These are phyloP conservation scores for Camponotus pennsylvanicus DNA, from an alignment of 1,140 invertebrate species.

Conservation along the genomic window DNA sequence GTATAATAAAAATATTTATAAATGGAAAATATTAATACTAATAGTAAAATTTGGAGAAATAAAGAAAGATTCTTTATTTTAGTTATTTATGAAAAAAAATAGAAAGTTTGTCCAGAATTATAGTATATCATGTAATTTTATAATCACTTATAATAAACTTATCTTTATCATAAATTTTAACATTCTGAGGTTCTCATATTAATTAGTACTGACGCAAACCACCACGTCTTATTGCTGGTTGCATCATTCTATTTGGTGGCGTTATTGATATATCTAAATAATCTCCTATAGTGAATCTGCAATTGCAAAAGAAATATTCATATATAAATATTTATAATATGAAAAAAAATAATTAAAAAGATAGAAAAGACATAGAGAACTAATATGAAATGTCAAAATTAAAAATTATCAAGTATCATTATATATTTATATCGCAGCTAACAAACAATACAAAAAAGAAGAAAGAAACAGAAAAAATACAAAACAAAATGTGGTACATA, in stretches of 20 bases:
- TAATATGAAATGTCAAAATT: too few species aligned
- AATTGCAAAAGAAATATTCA: conserved; percentile 66
- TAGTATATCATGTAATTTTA: conserved; percentile 97
- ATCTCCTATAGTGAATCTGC: conserved; percentile 96
- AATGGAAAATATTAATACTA: not conserved
- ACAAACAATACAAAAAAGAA: too few species aligned
- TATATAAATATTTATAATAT: conserved; percentile 31
- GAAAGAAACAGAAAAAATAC: too few species aligned
- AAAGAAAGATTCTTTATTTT: not conserved
- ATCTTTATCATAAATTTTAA: conserved; percentile 66
- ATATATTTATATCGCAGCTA: too few species aligned
- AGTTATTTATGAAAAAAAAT: conserved; percentile 19
- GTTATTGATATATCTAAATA: conserved; percentile 99
- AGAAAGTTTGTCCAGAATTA: conserved; percentile 88
- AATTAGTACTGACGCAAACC: conserved; percentile 87
- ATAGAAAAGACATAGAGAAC: too few species aligned
- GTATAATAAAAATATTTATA: not conserved
- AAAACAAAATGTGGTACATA: too few species aligned
- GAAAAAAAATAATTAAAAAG: too few species aligned
- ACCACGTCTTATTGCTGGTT: conserved; percentile 88
- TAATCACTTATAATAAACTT: conserved; percentile 96
- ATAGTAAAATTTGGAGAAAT: not conserved
- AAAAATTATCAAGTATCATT: too few species aligned
- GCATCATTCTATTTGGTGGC: conserved; percentile 92
- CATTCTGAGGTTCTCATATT: conserved; percentile 50